Evolutionary conservation across 2,113 vertebrate species (phyloP), one percentile per base, ranked within the genome.

Genomic region (Caloenas nicobarica): DNA sequence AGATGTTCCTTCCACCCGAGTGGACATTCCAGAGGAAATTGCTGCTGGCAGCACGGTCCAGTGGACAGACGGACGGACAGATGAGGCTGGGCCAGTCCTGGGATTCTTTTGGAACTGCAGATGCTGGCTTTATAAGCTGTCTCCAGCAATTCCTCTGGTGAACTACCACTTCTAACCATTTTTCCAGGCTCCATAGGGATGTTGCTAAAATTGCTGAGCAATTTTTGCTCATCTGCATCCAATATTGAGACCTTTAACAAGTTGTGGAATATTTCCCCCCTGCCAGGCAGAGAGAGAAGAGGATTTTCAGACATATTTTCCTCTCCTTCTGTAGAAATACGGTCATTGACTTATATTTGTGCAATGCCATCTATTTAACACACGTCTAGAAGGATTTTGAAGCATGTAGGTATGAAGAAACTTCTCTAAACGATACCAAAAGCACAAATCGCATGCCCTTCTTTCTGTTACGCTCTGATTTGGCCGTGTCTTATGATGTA

Each of bases 221-320:
- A 72, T 57, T 94, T 80, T 85, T 86, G 29, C n/a, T 96, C 62
- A 62, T 89, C 87, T 91, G 81, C 54, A 71, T 86, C 71, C 79
- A 93, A 80, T 86, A 82, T 11, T 77, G 71, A 53, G 44, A 85
- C 86, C 36, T 80, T 79, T 31, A 82, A 54, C 33, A 76, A 85
- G 54, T 68, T 1, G 4, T 29, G 46, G 62, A 83, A 33, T 81
- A 50, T 16, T 58, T 48, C 16, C 16, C 46, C n/a, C 26, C 13
- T 16, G 19, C 9, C 25, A 50, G 38, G 66, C 60, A 57, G 61
- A 71, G 71, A 82, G 16, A 36, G 16, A 24, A 76, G 42, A 86
- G 13, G 24, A 53, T 84, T 91, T 88, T 74, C 65, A 87, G 83
- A 34, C 24, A 16, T 38, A 17, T 91, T 93, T 95, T 58, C 48